Conservation (phyloP, 92 coral and sea anemone genomes). For the Porites evermanni region DNA sequence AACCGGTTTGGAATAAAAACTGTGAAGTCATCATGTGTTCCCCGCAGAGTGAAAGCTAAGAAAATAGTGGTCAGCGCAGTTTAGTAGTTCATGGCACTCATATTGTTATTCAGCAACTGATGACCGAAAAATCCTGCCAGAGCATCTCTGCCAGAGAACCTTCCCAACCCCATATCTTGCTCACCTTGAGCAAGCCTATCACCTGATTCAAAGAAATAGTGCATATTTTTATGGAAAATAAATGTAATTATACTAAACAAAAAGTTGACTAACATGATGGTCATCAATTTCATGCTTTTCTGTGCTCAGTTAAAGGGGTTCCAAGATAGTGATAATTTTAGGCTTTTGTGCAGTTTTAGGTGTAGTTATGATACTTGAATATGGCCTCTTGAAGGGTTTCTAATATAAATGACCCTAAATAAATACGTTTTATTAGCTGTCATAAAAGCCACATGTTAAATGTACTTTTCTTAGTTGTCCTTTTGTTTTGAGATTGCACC, state of each 20-base stretch:
- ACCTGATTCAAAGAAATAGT: not conserved
- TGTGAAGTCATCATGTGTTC: not conserved
- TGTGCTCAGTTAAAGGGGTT: not conserved
- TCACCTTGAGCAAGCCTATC: not conserved
- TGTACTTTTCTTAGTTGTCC: not conserved
- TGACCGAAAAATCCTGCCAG: not conserved
- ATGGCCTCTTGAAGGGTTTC: not conserved
- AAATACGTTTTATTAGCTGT: not conserved
- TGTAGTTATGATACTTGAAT: not conserved
- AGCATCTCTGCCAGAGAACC: not conserved
- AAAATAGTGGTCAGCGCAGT: conserved; percentile 2
- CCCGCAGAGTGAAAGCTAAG: not conserved
- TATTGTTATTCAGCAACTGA: not conserved
- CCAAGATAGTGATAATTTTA: not conserved
- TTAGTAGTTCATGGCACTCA: not conserved
- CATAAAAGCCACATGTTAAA: not conserved
- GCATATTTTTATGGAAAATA: not conserved
- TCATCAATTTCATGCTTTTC: not conserved
- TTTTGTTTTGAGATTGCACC: conserved; percentile 5
- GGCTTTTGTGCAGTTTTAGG: not conserved
- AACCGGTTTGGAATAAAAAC: not conserved
- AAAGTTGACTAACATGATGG: not conserved
- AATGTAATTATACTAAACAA: not conserved
- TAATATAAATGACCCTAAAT: not conserved
- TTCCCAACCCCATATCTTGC: not conserved